phyloP scores from a whole-genome alignment of 2,113 vertebrate genomes.

The Pelobates fuscus region DNA sequence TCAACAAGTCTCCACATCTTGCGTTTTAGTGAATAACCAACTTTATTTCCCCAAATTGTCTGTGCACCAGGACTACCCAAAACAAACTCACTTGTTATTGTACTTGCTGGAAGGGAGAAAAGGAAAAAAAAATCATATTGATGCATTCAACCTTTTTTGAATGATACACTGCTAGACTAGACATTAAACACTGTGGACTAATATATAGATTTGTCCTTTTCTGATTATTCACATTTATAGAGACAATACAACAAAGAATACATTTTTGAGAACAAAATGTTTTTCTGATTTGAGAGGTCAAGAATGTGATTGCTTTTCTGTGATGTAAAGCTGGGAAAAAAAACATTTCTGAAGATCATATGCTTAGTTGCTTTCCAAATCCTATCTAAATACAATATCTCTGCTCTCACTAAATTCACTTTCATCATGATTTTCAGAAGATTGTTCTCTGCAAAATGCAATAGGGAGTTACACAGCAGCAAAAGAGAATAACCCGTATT shows the following conservation, averaged over 20 bases:
- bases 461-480: conserved; percentile 9
- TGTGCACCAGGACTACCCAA: too few relatives aligned
- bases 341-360: conserved; percentile 42
- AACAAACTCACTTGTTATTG: too few relatives aligned
- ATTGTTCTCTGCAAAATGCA: conserved; percentile 20
- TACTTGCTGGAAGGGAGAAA: too few relatives aligned
- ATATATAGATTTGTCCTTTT: too few relatives aligned
- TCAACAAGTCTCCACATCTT: too few relatives aligned
- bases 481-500: conserved; percentile 38
- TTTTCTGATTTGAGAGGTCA: conserved; percentile 16
- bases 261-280: too few relatives aligned
- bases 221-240: not conserved
- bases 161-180: too few relatives aligned
- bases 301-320: conserved; percentile 27
- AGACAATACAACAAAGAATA: conserved; percentile 17
- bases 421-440: conserved; percentile 32
- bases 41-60: too few relatives aligned
- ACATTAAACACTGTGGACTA: too few relatives aligned
- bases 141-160: too few relatives aligned
- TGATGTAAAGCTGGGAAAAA: conserved; percentile 23
- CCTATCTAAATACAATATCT: conserved; percentile 9
- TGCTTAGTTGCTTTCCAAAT: conserved; percentile 25
- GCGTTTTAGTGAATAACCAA: too few relatives aligned
- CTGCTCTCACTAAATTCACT: conserved; percentile 10
- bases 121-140: too few relatives aligned